A percentile compares a stretch with the other conserved stretches of the same genome.
These are phyloP conservation scores for Paramuricea clavata DNA, from an alignment of 92 coral and sea anemone species.

Conservation along the genomic window DNA sequence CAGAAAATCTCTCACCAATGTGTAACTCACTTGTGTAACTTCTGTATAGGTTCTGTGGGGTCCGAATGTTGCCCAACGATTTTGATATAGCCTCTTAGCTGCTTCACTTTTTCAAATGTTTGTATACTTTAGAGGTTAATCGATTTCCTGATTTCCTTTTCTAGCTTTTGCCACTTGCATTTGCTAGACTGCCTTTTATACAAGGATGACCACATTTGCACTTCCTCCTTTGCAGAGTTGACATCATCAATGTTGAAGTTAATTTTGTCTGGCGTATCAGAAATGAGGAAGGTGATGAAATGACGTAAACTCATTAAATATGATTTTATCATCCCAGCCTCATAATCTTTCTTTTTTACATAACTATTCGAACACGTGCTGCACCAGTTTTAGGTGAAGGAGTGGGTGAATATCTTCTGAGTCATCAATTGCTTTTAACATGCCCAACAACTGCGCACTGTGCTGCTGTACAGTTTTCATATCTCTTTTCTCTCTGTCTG, in stretches of 20 bases:
- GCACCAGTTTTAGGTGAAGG: too few species aligned
- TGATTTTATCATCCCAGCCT: conserved; percentile 64
- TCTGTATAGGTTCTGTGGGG: conserved; percentile 24
- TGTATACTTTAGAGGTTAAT: conserved; percentile 41
- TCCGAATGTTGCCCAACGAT: conserved; percentile 51
- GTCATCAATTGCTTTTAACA: too few species aligned
- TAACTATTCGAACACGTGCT: too few species aligned
- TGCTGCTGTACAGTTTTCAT: too few species aligned
- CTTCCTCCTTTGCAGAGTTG: conserved; percentile 51
- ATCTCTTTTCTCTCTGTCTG: too few species aligned
- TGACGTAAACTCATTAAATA: conserved; percentile 77
- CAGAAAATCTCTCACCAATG: conserved; percentile 73
- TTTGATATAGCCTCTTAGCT: conserved; percentile 52
- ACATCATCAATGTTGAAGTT: conserved; percentile 48
- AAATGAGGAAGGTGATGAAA: conserved; percentile 60
- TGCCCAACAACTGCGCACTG: too few species aligned
- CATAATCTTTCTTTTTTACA: too few species aligned
- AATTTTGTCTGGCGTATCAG: conserved; percentile 67
- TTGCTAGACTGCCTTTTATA: conserved; percentile 48
- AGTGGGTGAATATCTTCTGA: too few species aligned
- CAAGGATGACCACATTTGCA: conserved; percentile 48
- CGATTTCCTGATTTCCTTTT: conserved; percentile 30
- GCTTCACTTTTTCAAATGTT: conserved; percentile 53
- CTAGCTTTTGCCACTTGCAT: conserved; percentile 65
- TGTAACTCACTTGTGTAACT: conserved; percentile 55